Evolutionary conservation across 2,797 vertebrate species (phyloP), one percentile per base, ranked within the genome.

Genomic region (Anguilla obscura): DNA sequence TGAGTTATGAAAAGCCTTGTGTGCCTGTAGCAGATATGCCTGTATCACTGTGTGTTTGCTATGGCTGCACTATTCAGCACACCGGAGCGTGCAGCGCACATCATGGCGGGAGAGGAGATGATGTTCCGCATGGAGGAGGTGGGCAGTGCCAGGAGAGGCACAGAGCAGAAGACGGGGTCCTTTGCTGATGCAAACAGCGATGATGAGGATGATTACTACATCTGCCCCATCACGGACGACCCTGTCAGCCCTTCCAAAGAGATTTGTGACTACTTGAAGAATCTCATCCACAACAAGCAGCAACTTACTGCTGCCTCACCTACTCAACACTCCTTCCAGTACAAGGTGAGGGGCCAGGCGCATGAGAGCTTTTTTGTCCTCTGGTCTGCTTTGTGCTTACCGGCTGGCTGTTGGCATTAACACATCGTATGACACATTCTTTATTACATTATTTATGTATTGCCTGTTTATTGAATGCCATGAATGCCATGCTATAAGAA

Each of bases 111-210:
- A 0, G 97, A 99, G 24, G 98, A 99, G 82, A 95, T 99, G 87
- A 99, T 99, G 94, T 99, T 99, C 89, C 93, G 92, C 88, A 97
- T 99, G 97, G 98, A 99, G 94, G 98, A 98, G 71, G 95, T 98
- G 58, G 96, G 96, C 87, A 97, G 96, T 40, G 86, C 92, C 90
- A 93, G 89, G 86, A 91, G 94, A 0, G 58, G 66, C 86, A 82
- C 86, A 63, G 84, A 86, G 24, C 88, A 92, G 6, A 88, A 91
- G 27, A 45, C 88, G 0, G 90, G 90, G 21, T 95, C 93, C 1
- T 92, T 93, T 33, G 93, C 94, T 9, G 96, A 96, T 0, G 87
- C 91, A 60, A 96, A 97, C 24, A 96, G 96, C 12, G 97, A 98
- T 0, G 97, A 98, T 0, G 97, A 98, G 0, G 97, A 98, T 0